Base-by-base conservation (phyloP, 1,140 invertebrate genomes). In the Tribolium castaneum region DNA sequence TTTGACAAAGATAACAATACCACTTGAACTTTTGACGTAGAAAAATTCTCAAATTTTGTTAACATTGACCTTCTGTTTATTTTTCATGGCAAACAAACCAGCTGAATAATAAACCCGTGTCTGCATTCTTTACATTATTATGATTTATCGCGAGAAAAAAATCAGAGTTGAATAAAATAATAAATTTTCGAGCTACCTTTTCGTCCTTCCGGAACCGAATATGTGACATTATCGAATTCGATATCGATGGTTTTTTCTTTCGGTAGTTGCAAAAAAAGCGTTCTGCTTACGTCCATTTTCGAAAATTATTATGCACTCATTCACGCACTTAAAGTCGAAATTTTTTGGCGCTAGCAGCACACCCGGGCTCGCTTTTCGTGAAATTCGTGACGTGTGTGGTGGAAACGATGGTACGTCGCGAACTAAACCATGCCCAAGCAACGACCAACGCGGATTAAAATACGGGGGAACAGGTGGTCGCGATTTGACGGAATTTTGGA, bases 201-300 rank as follows among this genome's bases (percentile, higher is more conserved):
- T n/a, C 71, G 49, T 59, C 62, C 30, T 9, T 80, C 6, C 52
- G 74, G 30, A 4, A 66, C 62, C 6, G 73, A 30, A 7, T 52
- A 73, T 2, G 6, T 14, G 14, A 80, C 35, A 76, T 75, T 77
- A 9, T 80, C 77, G 72, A 80, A 80, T 30, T 80, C 76, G 59
- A 80, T 80, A 78, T 78, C 76, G 66, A 78, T 50, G 7, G 76
- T 12, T 71, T 75, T 73, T 3, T 19, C 22, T 35, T 25, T 66
- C 0, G 35, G 54, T 34, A 66, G 13, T 13, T 51, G 13, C 51
- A 49, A 50, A 35, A 51, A 72, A 3, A 56, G 12, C 2, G 52
- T 76, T 49, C 16, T 62, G 19, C 25, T 19, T 45, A 19, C 62
- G 54, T 52, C 62, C 50, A 75, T 59, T 19, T 45, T 59, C n/a